Evolutionary conservation across 2,797 vertebrate genomes (phyloP).

Genomic region (Lophotriccus pileatus): DNA sequence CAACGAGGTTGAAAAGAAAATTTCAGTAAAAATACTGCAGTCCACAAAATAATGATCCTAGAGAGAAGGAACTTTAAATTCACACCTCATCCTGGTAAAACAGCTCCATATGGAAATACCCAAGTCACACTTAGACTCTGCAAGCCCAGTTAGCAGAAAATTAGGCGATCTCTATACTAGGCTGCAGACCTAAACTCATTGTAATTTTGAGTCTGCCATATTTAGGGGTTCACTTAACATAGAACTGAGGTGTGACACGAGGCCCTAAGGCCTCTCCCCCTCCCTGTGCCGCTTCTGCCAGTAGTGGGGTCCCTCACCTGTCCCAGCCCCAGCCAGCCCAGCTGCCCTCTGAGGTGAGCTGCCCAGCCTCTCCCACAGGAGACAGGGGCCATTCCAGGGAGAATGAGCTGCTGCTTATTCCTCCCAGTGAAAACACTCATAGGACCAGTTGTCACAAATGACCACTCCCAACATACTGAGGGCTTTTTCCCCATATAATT

Average conservation of each 20-base stretch:
- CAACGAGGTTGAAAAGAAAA: not conserved
- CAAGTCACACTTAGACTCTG: not conserved
- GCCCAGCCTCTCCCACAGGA: rapidly evolving
- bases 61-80: not conserved
- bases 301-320: not conserved
- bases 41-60: slow-evolving; percentile 1
- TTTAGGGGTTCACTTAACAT: rapidly evolving
- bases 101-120: slow-evolving; percentile 37
- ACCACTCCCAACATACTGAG: not conserved
- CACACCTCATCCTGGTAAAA: slow-evolving; percentile 7
- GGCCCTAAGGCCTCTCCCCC: no score
- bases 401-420: not conserved
- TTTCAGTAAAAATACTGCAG: not conserved
- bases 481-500: not conserved
- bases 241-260: not conserved
- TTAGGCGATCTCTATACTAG: not conserved
- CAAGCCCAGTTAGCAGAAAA: not conserved
- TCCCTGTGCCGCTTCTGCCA: not conserved
- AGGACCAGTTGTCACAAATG: not conserved
- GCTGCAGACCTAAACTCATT: not conserved
- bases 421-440: not conserved
- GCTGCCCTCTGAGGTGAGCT: rapidly evolving
- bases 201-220: not conserved
- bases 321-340: not conserved
- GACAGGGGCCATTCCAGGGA: not conserved